Percentiles rank a stretch among this genome's conserved stretches.
Evolutionary conservation across 2,797 vertebrate genomes (phyloP).

Genomic region (Allobates femoralis): DNA sequence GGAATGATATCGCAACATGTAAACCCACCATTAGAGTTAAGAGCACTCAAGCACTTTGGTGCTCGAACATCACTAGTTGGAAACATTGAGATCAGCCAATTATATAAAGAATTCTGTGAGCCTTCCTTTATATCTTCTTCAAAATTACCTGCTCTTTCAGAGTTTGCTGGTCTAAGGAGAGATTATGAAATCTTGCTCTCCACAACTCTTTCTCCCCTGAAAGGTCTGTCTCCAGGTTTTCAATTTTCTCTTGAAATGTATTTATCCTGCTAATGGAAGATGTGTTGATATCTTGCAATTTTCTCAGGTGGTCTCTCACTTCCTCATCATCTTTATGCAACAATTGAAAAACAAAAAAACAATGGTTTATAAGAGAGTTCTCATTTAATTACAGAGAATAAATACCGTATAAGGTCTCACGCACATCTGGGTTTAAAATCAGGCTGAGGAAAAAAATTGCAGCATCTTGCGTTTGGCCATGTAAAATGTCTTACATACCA

Average conservation of each 20-base stretch:
- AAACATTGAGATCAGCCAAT: too few species aligned
- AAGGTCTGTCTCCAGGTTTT: constrained; percentile 78
- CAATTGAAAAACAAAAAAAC: neutral
- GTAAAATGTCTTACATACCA: too few species aligned
- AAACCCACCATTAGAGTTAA: too few species aligned
- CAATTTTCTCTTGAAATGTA: constrained; percentile 79
- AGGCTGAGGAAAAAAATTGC: too few species aligned
- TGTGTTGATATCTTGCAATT: rapidly evolving
- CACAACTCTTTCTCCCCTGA: constrained; percentile 75
- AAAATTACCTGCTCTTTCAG: constrained; percentile 75
- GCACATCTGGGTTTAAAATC: too few species aligned
- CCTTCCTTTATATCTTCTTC: neutral
- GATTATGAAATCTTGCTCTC: constrained; percentile 75
- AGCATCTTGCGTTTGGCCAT: too few species aligned
- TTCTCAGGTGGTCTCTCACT: constrained; percentile 6
- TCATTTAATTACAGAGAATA: neutral
- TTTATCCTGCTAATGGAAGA: constrained; percentile 71
- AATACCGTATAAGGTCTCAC: too few species aligned
- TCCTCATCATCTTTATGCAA: neutral
- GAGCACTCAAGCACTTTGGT: too few species aligned
- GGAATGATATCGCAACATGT: too few species aligned
- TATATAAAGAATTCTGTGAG: neutral
- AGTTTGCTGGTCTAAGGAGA: constrained; percentile 77
- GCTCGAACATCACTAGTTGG: too few species aligned
- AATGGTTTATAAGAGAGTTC: neutral